Percentiles rank a stretch among this genome's conserved stretches.
These are phyloP conservation scores for Chirona hameri DNA, from an alignment of 2,888 invertebrate genomes.

Conservation along the genomic window DNA sequence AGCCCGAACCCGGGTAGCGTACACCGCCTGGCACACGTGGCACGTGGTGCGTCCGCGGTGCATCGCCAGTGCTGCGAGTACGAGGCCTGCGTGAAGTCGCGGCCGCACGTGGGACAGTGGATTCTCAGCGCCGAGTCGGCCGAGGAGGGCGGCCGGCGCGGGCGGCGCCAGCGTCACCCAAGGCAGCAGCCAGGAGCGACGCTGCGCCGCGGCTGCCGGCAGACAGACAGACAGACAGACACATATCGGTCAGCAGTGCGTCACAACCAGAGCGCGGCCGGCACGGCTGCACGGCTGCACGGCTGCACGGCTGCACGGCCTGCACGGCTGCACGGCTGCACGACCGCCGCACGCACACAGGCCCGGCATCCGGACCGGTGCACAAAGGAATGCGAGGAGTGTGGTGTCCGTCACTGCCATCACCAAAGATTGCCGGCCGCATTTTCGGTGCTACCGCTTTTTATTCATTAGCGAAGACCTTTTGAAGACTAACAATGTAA, in stretches of 20 bases:
- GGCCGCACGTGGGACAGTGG: background rate
- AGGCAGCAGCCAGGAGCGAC: background rate
- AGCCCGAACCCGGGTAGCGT: background rate
- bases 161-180: background rate
- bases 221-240: background rate
- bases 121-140: background rate
- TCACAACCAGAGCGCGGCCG: background rate
- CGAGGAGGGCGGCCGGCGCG: background rate
- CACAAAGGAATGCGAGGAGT: too few species aligned
- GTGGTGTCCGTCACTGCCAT: too few species aligned
- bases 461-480: too few species aligned
- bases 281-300: background rate
- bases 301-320: too few species aligned
- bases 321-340: too few species aligned
- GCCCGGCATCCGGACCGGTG: slow-evolving; percentile 38
- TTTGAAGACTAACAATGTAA: too few species aligned
- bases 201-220: slow-evolving; percentile 2
- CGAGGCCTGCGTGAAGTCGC: slow-evolving; percentile 22
- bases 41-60: slow-evolving; percentile 27
- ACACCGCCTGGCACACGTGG: slow-evolving; percentile 1
- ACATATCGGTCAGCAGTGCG: background rate
- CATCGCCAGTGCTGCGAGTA: slow-evolving; percentile 22
- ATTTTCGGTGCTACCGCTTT: too few species aligned
- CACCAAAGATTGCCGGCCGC: too few species aligned
- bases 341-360: too few species aligned